Conservation (phyloP, 2,113 vertebrate genomes). For the Tylochromis polylepis region DNA sequence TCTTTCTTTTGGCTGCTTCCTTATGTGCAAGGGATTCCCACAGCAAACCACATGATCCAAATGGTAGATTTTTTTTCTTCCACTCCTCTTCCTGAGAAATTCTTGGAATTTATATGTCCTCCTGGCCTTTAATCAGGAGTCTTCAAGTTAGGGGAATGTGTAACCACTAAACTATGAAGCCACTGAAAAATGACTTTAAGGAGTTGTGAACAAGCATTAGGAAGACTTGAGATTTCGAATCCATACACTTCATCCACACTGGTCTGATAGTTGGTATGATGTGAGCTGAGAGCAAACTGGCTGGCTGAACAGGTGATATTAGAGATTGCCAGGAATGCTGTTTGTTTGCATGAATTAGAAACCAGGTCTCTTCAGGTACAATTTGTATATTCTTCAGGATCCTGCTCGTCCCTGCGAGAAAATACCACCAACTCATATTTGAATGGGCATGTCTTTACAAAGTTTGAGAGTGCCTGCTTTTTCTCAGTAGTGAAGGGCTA, state of each 20-base stretch:
- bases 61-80: not conserved
- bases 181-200: accelerated
- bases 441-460: not conserved
- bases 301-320: not conserved
- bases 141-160: not conserved
- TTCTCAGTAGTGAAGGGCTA: accelerated
- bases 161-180: not conserved
- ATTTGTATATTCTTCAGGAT: not conserved
- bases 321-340: not conserved
- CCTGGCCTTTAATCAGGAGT: not conserved
- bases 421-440: not conserved
- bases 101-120: not conserved
- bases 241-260: not conserved
- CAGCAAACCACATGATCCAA: not conserved
- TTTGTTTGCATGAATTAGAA: not conserved
- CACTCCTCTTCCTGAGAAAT: not conserved
- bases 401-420: not conserved
- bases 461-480: not conserved
- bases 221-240: no score
- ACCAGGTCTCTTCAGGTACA: not conserved
- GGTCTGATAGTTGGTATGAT: not conserved
- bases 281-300: not conserved
- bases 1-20: not conserved
- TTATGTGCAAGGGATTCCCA: not conserved
- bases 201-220: not conserved